These are phyloP conservation scores for Caenorhabditis sp. DNA, from an alignment of 2,888 invertebrate genomes.

Conservation along the genomic window DNA sequence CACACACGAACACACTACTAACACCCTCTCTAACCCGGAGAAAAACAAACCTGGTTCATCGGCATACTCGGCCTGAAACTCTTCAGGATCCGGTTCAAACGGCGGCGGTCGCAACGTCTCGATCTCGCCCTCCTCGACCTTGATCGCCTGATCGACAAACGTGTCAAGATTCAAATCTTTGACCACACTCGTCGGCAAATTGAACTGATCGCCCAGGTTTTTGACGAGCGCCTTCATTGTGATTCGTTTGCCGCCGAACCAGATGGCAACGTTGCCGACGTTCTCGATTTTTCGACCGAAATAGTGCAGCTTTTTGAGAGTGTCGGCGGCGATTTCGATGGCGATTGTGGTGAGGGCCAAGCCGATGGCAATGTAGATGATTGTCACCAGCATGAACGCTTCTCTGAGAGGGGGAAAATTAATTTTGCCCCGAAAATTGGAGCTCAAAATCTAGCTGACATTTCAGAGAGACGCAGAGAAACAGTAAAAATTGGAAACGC, in stretches of 20 bases:
- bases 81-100: slow-evolving; percentile 54
- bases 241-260: slow-evolving; percentile 68
- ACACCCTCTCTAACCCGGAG: not conserved
- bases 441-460: too few relatives aligned
- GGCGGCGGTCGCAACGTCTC: slow-evolving; percentile 66
- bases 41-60: slow-evolving; percentile 31
- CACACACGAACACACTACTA: not conserved
- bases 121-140: slow-evolving; percentile 67
- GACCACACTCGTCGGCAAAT: slow-evolving; percentile 61
- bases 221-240: slow-evolving; percentile 67
- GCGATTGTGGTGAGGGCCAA: slow-evolving; percentile 68
- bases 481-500: too few relatives aligned
- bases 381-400: slow-evolving; percentile 65
- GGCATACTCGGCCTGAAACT: slow-evolving; percentile 31
- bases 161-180: slow-evolving; percentile 62
- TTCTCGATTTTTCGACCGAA: slow-evolving; percentile 69
- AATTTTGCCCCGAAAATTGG: not conserved
- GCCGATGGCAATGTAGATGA: slow-evolving; percentile 68
- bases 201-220: slow-evolving; percentile 69
- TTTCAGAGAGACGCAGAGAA: too few relatives aligned
- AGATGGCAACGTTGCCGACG: slow-evolving; percentile 66
- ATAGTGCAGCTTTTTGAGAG: slow-evolving; percentile 66
- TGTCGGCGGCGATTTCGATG: slow-evolving; percentile 69
- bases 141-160: slow-evolving; percentile 69
- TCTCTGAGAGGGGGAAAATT: slow-evolving; percentile 45